phyloP scores from a whole-genome alignment of 2,113 vertebrate genomes.

The Syngnathus floridae region DNA sequence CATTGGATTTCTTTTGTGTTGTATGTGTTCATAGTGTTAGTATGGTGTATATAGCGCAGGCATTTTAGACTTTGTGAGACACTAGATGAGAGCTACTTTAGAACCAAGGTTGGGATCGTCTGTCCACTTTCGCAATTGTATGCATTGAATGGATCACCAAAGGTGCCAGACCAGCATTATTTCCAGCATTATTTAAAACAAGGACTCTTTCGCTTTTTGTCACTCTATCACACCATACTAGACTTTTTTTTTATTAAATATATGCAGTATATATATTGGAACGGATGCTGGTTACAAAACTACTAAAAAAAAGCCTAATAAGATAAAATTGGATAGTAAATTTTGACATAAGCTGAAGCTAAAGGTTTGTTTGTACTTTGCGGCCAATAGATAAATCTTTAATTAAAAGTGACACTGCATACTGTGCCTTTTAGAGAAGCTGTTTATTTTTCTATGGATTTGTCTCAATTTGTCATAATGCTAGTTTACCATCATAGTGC shows the following conservation, averaged over 20 bases:
- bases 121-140: conserved; percentile 13
- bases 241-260: conserved; percentile 18
- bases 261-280: conserved; percentile 4
- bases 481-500: conserved; percentile 38
- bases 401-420: conserved; percentile 49
- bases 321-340: not conserved
- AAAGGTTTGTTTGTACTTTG: conserved; percentile 24
- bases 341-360: conserved; percentile 22
- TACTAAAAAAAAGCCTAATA: conserved; percentile 6
- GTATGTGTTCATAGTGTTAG: conserved; percentile 17
- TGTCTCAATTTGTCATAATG: conserved; percentile 40
- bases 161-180: conserved; percentile 46
- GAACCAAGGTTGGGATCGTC: conserved; percentile 8
- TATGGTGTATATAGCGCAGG: conserved; percentile 12
- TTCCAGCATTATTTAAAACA: conserved; percentile 35
- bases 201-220: conserved; percentile 28
- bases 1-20: conserved; percentile 21
- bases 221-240: conserved; percentile 11
- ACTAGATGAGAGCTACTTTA: conserved; percentile 25
- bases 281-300: conserved; percentile 29
- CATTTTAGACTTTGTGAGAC: conserved; percentile 14
- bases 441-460: conserved; percentile 37
- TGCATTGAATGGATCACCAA: conserved; percentile 28
- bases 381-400: conserved; percentile 31
- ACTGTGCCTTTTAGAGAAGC: conserved; percentile 69